Base-by-base conservation (phyloP, 1,140 invertebrate species). In the Bombus confusus region DNA sequence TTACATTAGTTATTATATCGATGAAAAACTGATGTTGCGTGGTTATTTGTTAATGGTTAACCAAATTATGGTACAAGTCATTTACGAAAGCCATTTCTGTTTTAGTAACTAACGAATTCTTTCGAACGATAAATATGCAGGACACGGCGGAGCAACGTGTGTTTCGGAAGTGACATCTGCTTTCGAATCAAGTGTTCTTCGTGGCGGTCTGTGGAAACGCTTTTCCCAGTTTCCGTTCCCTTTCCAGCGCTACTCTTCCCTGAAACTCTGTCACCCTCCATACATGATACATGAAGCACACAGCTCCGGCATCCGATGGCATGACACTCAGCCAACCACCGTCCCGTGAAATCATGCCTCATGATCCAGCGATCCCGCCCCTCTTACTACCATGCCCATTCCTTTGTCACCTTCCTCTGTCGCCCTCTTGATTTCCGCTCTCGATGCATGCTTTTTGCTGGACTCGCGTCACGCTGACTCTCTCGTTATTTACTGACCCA, bases 261-360 rank as follows among this genome's bases (percentile, higher is more conserved):
- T 28, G 72, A 68, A 59, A 34, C 31, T 73, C 77, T 73, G 75
- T 78, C 75, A 71, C 79, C 76, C 80, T 47, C 86, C 75, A 92
- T 93, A 92, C 91, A 92, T 94, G 92, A 93, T 93, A 93, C 92
- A 93, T 90, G 93, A 93, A 92, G 90, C 92, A 81, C 90, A 86
- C 83, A 88, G 86, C 87, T 64, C 85, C 80, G 86, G 84, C 89
- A 92, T 93, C 90, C 89, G 88, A 89, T 91, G 87, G 89, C 92
- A 92, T 87, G 91, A 94, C 93, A 93, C 93, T 94, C 93, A 92
- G 85, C 88, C 89, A 91, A 87, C 90, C 90, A 93, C 81, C 92
- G 90, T 94, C 86, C 93, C 92, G 93, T 94, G 91, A 94, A 94
- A 94, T 94, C 92, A 93, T 93, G 91, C 91, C 80, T 90, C 91